Evolutionary conservation across 1,140 invertebrate genomes (phyloP).

Genomic region (Drosophila repleta): DNA sequence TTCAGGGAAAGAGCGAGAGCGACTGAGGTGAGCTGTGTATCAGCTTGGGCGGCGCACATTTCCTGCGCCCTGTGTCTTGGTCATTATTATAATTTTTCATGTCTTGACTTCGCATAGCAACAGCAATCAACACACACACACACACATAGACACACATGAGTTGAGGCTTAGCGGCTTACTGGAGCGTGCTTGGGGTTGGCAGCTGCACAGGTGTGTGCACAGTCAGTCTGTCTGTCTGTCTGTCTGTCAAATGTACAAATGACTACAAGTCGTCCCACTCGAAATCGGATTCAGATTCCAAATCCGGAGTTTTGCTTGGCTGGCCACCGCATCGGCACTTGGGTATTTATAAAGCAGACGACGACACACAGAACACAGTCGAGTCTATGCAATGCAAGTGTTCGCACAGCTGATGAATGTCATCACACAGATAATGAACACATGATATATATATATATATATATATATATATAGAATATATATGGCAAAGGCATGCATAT

Average conservation of each 20-base stretch:
- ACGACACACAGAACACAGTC: not conserved
- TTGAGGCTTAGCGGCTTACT: conserved; percentile 28
- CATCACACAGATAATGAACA: not conserved
- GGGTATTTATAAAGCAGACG: conserved; percentile 10
- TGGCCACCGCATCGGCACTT: conserved; percentile 10
- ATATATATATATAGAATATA: not conserved
- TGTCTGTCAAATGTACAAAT: conserved; percentile 41
- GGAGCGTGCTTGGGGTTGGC: conserved; percentile 23
- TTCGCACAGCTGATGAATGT: conserved; percentile 5
- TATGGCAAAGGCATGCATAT: no score
- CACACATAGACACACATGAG: conserved; percentile 5
- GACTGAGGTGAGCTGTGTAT: not conserved
- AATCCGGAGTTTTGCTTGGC: conserved; percentile 31
- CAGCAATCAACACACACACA: conserved; percentile 34
- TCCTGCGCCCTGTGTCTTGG: conserved; percentile 29
- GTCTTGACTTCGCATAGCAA: conserved; percentile 32
- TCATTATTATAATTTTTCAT: conserved; percentile 56
- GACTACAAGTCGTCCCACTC: conserved; percentile 23
- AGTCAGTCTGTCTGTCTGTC: no score
- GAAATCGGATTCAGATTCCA: conserved; percentile 8
- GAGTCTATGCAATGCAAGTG: not conserved
- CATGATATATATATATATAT: not conserved
- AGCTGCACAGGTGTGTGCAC: conserved; percentile 26
- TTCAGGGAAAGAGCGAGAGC: not conserved
- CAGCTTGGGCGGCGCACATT: conserved; percentile 1